Evolutionary conservation across 2,113 vertebrate genomes (phyloP), one percentile per base, ranked within the genome.

Genomic region (Xyrauchen texanus): DNA sequence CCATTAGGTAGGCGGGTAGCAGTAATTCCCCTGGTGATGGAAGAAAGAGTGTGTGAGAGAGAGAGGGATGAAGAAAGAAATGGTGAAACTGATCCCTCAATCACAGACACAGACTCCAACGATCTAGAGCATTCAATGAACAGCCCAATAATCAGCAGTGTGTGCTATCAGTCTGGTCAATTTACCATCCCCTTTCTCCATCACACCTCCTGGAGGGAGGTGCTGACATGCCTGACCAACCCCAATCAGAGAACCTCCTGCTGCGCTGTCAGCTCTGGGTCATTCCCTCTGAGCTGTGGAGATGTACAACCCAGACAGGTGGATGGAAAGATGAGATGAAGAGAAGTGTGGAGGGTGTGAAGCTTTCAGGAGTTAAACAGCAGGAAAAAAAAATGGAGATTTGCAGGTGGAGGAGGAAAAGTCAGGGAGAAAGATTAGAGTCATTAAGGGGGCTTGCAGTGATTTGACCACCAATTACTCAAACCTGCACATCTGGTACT

Each of bases 401-500:
- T 77, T 77, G 61, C 74, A 44, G 68, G 34, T 13, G 16, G 64
- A 79, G 0, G 10, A 34, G n/a, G 62, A 63, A 34, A n/a, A 47
- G 73, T 71, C 71, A 57, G 8, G 13, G 68, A 51, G 83, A 82
- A 85, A 85, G 84, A 86, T 85, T 87, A 86, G 84, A 89, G 81
- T 73, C 81, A 71, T 71, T 66, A 46, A 46, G 68, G 45, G 70
- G 67, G 79, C 88, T 87, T 45, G 83, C 87, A 86, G 90, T 82
- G 86, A 84, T 84, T 85, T 80, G 76, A 87, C 86, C 85, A 89
- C 87, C 88, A 90, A 90, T 90, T 90, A 91, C 88, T 85, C 83
- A 83, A 87, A 69, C 78, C 87, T 85, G 88, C 87, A 91, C 91
- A 92, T 91, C 89, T 91, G 91, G 86, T 86, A 85, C 86, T 85